phyloP scores from a whole-genome alignment of 1,140 invertebrate genomes.

The Microplitis demolitor region DNA sequence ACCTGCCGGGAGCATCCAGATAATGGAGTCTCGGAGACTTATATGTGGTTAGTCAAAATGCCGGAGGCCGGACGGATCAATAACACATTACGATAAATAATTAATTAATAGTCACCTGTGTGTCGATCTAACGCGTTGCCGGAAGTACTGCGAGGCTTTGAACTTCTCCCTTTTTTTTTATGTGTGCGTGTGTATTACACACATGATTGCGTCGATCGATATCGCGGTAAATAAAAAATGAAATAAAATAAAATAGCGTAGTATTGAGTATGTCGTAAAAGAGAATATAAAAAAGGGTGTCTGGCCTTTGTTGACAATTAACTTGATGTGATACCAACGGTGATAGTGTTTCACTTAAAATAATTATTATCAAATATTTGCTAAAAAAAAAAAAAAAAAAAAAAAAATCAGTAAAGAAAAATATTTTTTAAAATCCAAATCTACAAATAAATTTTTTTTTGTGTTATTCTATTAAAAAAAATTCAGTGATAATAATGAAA shows the following conservation, averaged over 20 bases:
- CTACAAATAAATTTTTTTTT: no score
- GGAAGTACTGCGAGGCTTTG: neutral
- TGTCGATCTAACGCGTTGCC: slow-evolving; percentile 6
- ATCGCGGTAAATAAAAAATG: neutral
- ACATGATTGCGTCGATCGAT: neutral
- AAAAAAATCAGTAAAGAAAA: no score
- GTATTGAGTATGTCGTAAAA: neutral
- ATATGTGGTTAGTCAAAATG: slow-evolving; percentile 36
- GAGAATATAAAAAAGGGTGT: neutral
- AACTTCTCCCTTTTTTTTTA: neutral
- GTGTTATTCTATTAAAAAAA: neutral
- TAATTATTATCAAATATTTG: slow-evolving; percentile 6
- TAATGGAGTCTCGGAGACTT: neutral
- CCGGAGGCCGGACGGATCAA: slow-evolving; percentile 53
- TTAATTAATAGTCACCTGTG: slow-evolving; percentile 52
- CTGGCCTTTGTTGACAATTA: slow-evolving; percentile 13
- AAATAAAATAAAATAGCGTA: neutral
- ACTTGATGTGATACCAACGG: slow-evolving; percentile 21
- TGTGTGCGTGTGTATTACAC: neutral
- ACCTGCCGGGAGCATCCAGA: neutral
- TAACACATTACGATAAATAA: slow-evolving; percentile 61
- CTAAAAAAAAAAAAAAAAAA: no score
- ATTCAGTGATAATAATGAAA: neutral
- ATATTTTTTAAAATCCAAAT: no score
- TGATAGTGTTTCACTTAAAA: slow-evolving; percentile 21